Conservation (phyloP, 2,113 vertebrate genomes). For the Leptocoma aspasia region DNA sequence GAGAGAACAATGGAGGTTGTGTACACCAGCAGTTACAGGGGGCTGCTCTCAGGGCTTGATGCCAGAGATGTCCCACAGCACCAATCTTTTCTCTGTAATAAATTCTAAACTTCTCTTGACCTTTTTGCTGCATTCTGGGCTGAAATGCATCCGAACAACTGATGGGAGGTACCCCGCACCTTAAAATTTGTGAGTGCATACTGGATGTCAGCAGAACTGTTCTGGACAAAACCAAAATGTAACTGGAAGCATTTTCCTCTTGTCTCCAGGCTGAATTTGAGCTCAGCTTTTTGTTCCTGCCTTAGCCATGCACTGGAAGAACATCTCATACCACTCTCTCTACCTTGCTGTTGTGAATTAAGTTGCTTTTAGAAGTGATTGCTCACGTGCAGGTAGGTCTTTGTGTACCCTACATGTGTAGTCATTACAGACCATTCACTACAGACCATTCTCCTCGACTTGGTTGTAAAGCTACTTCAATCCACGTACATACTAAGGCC, state of each 20-base stretch:
- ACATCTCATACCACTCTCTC: not conserved
- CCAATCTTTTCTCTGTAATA: slow-evolving; percentile 7
- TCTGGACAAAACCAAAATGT: not conserved
- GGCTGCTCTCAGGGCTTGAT: not conserved
- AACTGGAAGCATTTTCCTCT: not conserved
- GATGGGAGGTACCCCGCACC: not conserved
- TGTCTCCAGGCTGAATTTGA: not conserved
- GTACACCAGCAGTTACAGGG: not conserved
- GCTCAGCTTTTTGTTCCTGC: not conserved
- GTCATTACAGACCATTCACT: not conserved
- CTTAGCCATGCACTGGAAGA: not conserved
- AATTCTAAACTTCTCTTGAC: slow-evolving; percentile 41
- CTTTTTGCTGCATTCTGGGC: not conserved
- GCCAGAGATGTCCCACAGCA: slow-evolving; percentile 31
- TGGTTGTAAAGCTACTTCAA: not conserved
- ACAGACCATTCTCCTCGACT: not conserved
- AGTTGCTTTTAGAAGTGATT: not conserved
- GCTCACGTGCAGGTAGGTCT: accelerated
- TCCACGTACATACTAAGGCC: not conserved
- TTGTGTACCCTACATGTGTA: not conserved
- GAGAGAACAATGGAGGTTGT: slow-evolving; percentile 48
- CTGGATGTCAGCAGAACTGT: not conserved
- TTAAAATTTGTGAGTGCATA: not conserved
- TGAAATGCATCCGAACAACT: not conserved
- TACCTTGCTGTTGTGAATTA: not conserved